Percentiles rank a stretch among this genome's conserved stretches.
Evolutionary conservation across 2,888 invertebrate species (phyloP).

Genomic region (Hipparchia semele): DNA sequence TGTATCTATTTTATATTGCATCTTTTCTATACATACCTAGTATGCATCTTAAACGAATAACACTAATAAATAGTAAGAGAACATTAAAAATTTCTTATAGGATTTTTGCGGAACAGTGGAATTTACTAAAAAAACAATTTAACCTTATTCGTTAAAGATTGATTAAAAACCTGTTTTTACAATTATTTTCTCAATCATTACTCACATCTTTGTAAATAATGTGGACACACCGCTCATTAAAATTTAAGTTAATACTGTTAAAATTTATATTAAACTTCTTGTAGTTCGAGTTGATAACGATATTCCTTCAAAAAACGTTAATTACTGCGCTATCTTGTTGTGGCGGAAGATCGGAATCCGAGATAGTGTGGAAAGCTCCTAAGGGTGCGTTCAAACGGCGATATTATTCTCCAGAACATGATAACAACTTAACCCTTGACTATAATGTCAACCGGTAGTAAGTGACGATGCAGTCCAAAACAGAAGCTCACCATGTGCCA

Average conservation of each 20-base stretch:
- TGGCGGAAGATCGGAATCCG: constrained; percentile 40
- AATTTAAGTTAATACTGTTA: constrained; percentile 18
- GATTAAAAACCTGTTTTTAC: constrained; percentile 4
- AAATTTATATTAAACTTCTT: constrained; percentile 21
- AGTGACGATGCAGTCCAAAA: too few species aligned
- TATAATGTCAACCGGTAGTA: too few species aligned
- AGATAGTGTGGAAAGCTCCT: constrained; percentile 43
- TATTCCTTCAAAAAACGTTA: constrained; percentile 39
- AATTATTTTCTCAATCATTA: constrained; percentile 17
- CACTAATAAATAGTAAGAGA: neutral
- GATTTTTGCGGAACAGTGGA: neutral
- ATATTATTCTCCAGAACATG: neutral
- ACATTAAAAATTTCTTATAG: neutral
- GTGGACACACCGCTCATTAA: constrained; percentile 27
- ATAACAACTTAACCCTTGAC: neutral
- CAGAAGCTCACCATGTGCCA: too few species aligned
- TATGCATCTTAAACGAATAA: neutral
- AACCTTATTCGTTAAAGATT: neutral
- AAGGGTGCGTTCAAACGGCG: constrained; percentile 11
- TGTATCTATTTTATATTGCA: neutral
- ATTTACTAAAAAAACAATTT: constrained; percentile 3
- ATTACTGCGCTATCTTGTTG: constrained; percentile 39
- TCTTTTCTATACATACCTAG: neutral
- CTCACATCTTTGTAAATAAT: constrained; percentile 13
- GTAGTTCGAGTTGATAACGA: constrained; percentile 27